These are phyloP conservation scores for Meriones psammophilus DNA, from an alignment of 2,797 vertebrate genomes.

Conservation along the genomic window DNA sequence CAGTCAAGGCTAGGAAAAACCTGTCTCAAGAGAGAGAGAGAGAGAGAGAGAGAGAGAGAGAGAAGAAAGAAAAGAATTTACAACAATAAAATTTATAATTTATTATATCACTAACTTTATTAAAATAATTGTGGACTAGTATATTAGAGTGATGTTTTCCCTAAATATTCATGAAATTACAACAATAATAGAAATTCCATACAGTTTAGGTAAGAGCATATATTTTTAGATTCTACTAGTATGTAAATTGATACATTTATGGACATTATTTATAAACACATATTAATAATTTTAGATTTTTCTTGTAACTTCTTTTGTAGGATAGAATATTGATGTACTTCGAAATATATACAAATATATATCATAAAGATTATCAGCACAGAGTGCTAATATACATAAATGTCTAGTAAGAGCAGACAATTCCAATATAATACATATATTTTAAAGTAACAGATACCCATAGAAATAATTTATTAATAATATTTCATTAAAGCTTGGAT, in stretches of 20 bases:
- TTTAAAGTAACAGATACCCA: neutral
- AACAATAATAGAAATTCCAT: neutral
- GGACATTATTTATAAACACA: neutral
- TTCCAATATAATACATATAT: neutral
- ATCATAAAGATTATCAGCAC: neutral
- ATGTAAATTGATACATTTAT: neutral
- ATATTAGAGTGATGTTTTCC: neutral
- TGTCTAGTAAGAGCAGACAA: neutral
- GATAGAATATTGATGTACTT: neutral
- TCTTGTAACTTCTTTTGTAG: neutral
- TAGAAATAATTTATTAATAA: neutral
- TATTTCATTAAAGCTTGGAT: neutral
- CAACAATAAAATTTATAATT: neutral
- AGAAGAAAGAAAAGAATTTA: neutral
- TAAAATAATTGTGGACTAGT: neutral
- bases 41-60: too few relatives aligned
- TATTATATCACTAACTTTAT: neutral
- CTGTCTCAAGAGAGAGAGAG: too few relatives aligned
- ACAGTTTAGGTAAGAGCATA: neutral
- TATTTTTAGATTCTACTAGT: neutral
- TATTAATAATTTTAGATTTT: neutral
- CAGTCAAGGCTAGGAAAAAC: too few relatives aligned
- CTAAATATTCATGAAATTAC: neutral
- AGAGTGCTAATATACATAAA: constrained; percentile 3
- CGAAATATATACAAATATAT: neutral